These are phyloP conservation scores for Kryphioiulus occultus DNA, from an alignment of 2,888 invertebrate species.

Conservation along the genomic window DNA sequence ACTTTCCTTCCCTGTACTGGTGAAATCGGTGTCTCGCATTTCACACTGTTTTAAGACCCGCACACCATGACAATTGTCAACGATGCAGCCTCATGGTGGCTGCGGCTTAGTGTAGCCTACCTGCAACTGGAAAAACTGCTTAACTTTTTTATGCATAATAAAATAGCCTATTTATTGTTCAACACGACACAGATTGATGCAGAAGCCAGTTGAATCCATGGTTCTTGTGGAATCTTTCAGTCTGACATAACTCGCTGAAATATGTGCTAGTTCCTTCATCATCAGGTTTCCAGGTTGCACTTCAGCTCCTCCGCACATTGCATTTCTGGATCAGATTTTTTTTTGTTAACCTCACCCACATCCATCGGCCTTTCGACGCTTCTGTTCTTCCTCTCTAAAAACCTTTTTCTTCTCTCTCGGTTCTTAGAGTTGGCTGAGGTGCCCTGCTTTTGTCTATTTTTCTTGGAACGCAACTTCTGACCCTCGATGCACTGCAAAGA, in stretches of 20 bases:
- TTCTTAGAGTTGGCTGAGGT: neutral
- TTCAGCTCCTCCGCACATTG: neutral
- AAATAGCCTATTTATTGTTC: neutral
- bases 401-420: neutral
- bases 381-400: neutral
- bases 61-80: neutral
- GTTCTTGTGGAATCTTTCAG: no score
- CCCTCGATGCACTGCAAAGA: neutral
- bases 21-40: neutral
- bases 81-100: no score
- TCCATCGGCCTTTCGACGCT: neutral
- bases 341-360: neutral
- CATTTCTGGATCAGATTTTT: neutral
- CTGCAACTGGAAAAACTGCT: neutral
- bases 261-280: neutral
- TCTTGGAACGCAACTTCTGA: neutral
- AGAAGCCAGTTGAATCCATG: no score
- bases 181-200: no score
- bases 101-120: neutral
- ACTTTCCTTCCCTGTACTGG: no score
- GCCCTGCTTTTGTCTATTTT: neutral
- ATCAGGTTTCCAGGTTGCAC: neutral
- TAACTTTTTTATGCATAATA: slow-evolving; percentile 21
- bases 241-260: no score
- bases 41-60: neutral